A percentile compares a stretch with the other conserved stretches of the same genome.
Evolutionary conservation across 2,888 invertebrate species (phyloP).

Genomic region (Drosophila histrio): DNA sequence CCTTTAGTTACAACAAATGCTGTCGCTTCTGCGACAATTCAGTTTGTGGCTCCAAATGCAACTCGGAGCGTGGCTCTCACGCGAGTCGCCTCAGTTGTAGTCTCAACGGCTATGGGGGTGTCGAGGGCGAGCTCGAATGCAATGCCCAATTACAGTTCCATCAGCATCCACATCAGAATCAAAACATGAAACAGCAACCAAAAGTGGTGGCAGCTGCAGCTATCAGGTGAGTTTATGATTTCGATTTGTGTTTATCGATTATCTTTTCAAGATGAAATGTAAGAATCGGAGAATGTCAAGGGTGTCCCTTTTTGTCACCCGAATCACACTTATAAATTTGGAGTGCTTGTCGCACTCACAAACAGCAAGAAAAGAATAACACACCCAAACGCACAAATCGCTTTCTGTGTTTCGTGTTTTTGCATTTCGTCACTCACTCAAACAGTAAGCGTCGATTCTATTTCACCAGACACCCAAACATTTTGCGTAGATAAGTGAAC

Average conservation of each 20-base stretch:
- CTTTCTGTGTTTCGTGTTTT: too few species aligned
- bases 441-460: too few species aligned
- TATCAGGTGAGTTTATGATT: constrained; percentile 41
- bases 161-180: constrained; percentile 27
- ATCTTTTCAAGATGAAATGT: too few species aligned
- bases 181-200: constrained; percentile 38
- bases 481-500: too few species aligned
- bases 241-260: neutral
- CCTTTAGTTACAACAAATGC: constrained; percentile 84
- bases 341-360: too few species aligned
- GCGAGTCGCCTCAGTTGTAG: constrained; percentile 62
- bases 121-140: constrained; percentile 28
- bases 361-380: too few species aligned
- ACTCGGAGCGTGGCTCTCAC: constrained; percentile 75
- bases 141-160: constrained; percentile 18
- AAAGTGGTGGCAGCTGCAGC: constrained; percentile 33
- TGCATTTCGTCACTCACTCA: too few species aligned
- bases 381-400: too few species aligned
- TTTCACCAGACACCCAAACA: too few species aligned
- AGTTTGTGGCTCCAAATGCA: constrained; percentile 82
- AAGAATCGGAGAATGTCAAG: too few species aligned
- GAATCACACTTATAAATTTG: too few species aligned
- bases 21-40: constrained; percentile 83
- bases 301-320: too few species aligned
- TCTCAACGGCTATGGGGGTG: constrained; percentile 14